Evolutionary conservation across 2,797 vertebrate genomes (phyloP), one percentile per base, ranked within the genome.

Genomic region (Chrosomus eos): DNA sequence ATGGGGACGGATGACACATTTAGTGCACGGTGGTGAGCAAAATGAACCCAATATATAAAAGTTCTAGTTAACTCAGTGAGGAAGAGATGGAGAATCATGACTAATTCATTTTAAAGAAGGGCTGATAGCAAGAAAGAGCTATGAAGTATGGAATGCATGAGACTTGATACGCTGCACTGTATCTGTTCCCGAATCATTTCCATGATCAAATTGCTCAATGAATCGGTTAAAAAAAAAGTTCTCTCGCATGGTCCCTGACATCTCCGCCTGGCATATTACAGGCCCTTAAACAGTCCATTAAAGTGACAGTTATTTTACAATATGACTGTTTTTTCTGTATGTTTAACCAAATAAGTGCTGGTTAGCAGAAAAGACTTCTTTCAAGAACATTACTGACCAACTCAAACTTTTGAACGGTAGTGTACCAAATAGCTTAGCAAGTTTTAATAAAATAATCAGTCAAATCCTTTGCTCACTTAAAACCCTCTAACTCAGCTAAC

Each of bases 1-100:
- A 62, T 75, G 43, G 82, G 45, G 64, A 68, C 7, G 26, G 55
- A 48, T 74, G 70, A 74, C 58, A 82, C 71, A 82, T 51, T 48
- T 62, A 75, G 72, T 5, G 36, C 18, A 53, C 7, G 19, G 26
- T 21, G 19, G 26, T 21, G 33, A 67, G 60, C 19, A 9, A 83
- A 68, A 55, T 8, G 10, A 64, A 60, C 38, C 36, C 19, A 45
- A 33, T 43, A 9, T 73, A 82, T 19, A 1, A 38, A 72, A 72
- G 13, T 36, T 43, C 55, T 38, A 28, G 18, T 36, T 31, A 14
- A 36, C 6, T 31, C 7, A 1, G 66, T 55, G 33, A 36, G 51
- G 48, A 14, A 33, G 48, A 55, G 28, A 55, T 81, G 31, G 67
- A 23, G n/a, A 71, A 26, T 14, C n/a, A 23, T 53, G 78, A 55